Percentiles rank a stretch among this genome's conserved stretches.
phyloP scores from a whole-genome alignment of 1,140 invertebrate species.

The Dreissena polymorpha region DNA sequence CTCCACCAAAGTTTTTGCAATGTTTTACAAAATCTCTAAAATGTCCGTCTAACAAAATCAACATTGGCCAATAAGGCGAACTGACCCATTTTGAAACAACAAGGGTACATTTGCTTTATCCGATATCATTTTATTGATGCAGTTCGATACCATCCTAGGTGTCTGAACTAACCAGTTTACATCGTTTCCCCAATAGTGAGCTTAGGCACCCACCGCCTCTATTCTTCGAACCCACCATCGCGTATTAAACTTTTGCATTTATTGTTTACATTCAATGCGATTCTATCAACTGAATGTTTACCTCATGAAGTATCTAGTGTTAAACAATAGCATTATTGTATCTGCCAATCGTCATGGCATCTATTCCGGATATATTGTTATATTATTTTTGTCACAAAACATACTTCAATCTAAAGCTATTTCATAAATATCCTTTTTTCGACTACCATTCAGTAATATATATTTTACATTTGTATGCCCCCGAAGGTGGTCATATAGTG shows the following conservation, averaged over 20 bases:
- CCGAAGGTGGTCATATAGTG: too few species aligned
- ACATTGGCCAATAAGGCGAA: conserved; percentile 28
- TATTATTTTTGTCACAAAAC: not conserved
- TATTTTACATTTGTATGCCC: conserved; percentile 33
- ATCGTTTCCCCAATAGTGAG: too few species aligned
- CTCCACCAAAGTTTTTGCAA: not conserved
- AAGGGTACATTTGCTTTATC: not conserved
- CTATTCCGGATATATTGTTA: not conserved
- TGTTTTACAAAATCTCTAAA: not conserved
- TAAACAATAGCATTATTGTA: not conserved
- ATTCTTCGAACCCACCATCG: too few species aligned
- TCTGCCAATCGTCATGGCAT: not conserved
- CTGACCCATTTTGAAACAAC: conserved; percentile 36
- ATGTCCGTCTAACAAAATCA: not conserved
- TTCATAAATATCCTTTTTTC: conserved; percentile 25
- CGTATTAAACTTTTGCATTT: too few species aligned
- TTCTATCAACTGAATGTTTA: not conserved
- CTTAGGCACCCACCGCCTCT: too few species aligned
- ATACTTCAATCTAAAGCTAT: not conserved
- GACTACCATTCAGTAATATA: conserved; percentile 38
- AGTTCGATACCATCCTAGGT: too few species aligned
- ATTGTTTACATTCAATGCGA: too few species aligned
- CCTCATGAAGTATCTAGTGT: conserved; percentile 2
- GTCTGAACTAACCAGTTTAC: too few species aligned
- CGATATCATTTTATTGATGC: not conserved